Percentiles rank a stretch among this genome's conserved stretches.
Evolutionary conservation across 2,888 invertebrate genomes (phyloP).

Genomic region (Xestia sexstrigata): DNA sequence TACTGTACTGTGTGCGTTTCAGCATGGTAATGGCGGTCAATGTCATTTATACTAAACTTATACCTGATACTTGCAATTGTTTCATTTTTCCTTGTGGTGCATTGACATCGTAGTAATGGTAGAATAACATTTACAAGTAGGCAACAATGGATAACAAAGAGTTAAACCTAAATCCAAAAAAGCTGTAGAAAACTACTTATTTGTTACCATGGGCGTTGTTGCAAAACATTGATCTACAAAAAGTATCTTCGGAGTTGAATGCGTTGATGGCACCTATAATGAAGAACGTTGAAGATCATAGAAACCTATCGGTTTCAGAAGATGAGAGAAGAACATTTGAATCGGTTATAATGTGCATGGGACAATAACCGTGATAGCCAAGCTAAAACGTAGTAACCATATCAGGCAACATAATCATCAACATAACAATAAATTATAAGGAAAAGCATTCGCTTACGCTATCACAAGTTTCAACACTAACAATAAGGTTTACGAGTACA

Average conservation of each 20-base stretch:
- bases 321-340: background rate
- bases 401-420: constrained; percentile 21
- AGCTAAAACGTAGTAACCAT: background rate
- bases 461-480: constrained; percentile 55
- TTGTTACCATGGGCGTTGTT: background rate
- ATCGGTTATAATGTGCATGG: background rate
- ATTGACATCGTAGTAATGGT: background rate
- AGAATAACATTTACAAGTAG: background rate
- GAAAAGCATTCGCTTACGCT: constrained; percentile 40
- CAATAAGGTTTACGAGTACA: constrained; percentile 65
- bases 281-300: background rate
- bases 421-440: constrained; percentile 44
- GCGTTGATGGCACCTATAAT: background rate
- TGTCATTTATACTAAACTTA: background rate
- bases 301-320: background rate
- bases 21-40: background rate
- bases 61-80: background rate
- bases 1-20: background rate
- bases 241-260: background rate
- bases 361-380: background rate
- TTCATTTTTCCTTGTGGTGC: background rate
- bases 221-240: background rate
- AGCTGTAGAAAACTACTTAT: background rate
- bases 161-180: background rate
- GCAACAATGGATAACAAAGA: background rate